These are phyloP conservation scores for Phrixothrix hirtus DNA, from an alignment of 2,888 invertebrate genomes.

Conservation along the genomic window DNA sequence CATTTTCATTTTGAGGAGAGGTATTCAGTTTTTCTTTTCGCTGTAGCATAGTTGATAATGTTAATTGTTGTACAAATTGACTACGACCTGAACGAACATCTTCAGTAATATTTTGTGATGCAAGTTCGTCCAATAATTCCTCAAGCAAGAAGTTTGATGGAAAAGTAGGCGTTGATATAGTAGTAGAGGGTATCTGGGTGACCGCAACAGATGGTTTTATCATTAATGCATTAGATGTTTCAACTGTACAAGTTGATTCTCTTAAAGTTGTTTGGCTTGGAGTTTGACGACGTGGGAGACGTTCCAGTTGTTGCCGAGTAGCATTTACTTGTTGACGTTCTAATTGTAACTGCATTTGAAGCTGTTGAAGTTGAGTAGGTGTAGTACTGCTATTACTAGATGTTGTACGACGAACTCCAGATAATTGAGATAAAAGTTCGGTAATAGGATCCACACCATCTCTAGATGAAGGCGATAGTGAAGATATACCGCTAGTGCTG, in stretches of 20 bases:
- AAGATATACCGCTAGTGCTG: conserved; percentile 84
- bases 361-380: conserved; percentile 85
- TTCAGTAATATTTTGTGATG: conserved; percentile 61
- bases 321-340: conserved; percentile 87
- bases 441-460: conserved; percentile 97
- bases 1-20: too few species aligned
- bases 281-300: conserved; percentile 81
- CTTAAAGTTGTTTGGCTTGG: conserved; percentile 55
- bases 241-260: conserved; percentile 55
- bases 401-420: conserved; percentile 81
- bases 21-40: conserved; percentile 6
- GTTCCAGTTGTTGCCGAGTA: conserved; percentile 86
- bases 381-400: conserved; percentile 62
- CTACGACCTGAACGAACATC: conserved; percentile 65
- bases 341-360: conserved; percentile 93
- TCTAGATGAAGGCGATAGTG: conserved; percentile 84
- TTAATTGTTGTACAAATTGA: conserved; percentile 71
- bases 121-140: conserved; percentile 57
- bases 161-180: conserved; percentile 47
- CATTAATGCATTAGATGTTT: conserved; percentile 40
- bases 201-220: conserved; percentile 50
- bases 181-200: conserved; percentile 45
- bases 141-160: conserved; percentile 52
- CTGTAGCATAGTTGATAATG: conserved; percentile 60
- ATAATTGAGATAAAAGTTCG: conserved; percentile 92